Percentiles rank a stretch among this genome's conserved stretches.
phyloP scores from a whole-genome alignment of 2,113 vertebrate genomes.

The Solea solea region DNA sequence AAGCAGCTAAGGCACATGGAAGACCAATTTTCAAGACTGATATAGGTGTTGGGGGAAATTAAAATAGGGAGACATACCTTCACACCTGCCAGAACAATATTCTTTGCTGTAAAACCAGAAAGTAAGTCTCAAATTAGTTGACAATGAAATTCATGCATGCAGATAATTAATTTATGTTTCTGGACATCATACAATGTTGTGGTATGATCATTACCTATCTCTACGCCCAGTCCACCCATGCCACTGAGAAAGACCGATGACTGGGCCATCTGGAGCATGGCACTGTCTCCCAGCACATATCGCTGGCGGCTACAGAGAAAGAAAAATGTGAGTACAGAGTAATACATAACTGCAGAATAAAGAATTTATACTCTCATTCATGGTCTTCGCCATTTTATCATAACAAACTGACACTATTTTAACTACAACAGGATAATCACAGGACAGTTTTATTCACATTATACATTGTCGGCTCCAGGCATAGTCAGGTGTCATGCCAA shows the following conservation, averaged over 20 bases:
- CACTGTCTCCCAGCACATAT: constrained; percentile 96
- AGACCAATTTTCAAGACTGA: not conserved
- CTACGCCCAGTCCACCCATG: constrained; percentile 92
- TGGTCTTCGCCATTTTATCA: not conserved
- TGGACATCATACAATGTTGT: not conserved
- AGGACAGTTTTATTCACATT: too few species aligned
- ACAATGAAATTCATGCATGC: not conserved
- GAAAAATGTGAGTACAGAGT: not conserved
- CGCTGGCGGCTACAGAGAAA: constrained; percentile 89
- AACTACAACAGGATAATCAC: too few species aligned
- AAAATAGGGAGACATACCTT: constrained; percentile 83
- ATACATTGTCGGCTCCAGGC: too few species aligned
- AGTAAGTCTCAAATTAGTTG: not conserved
- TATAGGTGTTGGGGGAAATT: not conserved
- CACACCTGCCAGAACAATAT: constrained; percentile 94
- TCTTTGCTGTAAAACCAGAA: constrained; percentile 88
- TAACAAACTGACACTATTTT: too few species aligned
- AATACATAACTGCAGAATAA: not conserved
- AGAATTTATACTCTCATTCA: not conserved
- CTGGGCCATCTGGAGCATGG: constrained; percentile 99
- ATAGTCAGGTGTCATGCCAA: too few species aligned
- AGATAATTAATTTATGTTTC: not conserved
- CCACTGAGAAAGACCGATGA: constrained; percentile 95
- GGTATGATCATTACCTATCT: constrained; percentile 84
- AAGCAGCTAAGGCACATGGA: not conserved